Evolutionary conservation across 2,888 invertebrate species (phyloP).

Genomic region (Campopleginae sp.): DNA sequence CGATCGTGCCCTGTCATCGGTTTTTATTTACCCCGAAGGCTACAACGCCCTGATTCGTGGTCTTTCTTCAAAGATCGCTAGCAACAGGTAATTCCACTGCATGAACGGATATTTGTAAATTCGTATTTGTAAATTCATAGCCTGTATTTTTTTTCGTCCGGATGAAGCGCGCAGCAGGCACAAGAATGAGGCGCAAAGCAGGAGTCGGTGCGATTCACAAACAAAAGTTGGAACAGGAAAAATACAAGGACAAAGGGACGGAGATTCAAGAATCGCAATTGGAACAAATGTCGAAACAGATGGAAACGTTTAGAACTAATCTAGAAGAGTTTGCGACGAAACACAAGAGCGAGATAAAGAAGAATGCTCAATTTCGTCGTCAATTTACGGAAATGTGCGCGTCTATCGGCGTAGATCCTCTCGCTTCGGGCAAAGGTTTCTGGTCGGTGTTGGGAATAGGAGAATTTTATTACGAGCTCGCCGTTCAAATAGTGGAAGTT

Average conservation of each 20-base stretch:
- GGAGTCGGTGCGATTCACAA: slow-evolving; percentile 96
- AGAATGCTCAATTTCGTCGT: slow-evolving; percentile 96
- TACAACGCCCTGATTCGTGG: no score
- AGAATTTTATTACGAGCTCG: slow-evolving; percentile 99
- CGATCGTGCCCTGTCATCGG: no score
- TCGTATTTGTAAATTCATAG: no score
- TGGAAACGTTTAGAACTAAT: slow-evolving; percentile 96
- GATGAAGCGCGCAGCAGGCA: no score
- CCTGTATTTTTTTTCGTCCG: not conserved
- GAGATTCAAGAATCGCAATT: slow-evolving; percentile 97
- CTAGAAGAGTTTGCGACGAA: slow-evolving; percentile 98
- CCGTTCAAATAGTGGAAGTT: slow-evolving; percentile 99
- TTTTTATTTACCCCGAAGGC: no score
- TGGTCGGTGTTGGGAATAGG: slow-evolving; percentile 99
- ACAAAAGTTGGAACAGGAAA: slow-evolving; percentile 93
- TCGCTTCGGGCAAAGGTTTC: slow-evolving; percentile 98
- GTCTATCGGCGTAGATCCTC: slow-evolving; percentile 98
- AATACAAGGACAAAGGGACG: slow-evolving; percentile 95
- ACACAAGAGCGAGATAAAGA: slow-evolving; percentile 97
- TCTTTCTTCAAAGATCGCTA: no score
- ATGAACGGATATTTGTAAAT: no score
- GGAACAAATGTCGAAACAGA: slow-evolving; percentile 96
- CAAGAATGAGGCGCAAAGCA: slow-evolving; percentile 90
- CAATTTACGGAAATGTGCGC: slow-evolving; percentile 99
- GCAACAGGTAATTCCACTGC: no score